Conservation (phyloP, 2,797 vertebrate species). For the Sebastes umbrosus region DNA sequence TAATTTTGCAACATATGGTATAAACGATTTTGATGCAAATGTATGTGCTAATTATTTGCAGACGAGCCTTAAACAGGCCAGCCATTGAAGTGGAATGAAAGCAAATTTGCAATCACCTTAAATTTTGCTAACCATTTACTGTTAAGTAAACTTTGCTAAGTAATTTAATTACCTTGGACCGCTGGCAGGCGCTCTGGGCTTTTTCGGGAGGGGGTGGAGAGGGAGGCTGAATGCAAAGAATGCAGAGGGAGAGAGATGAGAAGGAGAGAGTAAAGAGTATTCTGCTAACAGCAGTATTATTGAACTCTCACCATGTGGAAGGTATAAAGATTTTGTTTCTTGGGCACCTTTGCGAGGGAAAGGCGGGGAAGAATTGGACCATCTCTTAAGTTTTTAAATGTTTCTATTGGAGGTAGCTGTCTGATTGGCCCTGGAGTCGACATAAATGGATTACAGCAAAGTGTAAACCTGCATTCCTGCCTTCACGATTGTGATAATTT, state of each 20-base stretch:
- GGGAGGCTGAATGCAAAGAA: slow-evolving; percentile 49
- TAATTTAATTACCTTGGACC: slow-evolving; percentile 88
- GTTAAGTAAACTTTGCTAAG: slow-evolving; percentile 90
- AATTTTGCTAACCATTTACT: slow-evolving; percentile 88
- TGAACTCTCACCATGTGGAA: slow-evolving; percentile 39
- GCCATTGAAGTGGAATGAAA: slow-evolving; percentile 91
- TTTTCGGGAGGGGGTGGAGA: slow-evolving; percentile 36
- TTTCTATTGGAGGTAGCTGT: slow-evolving; percentile 46
- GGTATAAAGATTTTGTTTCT: not conserved
- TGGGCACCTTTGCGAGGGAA: not conserved
- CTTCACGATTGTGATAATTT: slow-evolving; percentile 38
- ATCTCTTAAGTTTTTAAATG: slow-evolving; percentile 31
- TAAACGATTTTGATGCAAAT: slow-evolving; percentile 94
- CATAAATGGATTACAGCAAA: slow-evolving; percentile 37
- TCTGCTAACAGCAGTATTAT: slow-evolving; percentile 26
- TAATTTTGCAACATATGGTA: slow-evolving; percentile 91
- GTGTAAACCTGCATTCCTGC: slow-evolving; percentile 40
- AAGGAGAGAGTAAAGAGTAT: slow-evolving; percentile 30
- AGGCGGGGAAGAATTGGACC: not conserved
- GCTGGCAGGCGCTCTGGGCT: slow-evolving; percentile 68
- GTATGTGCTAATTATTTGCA: slow-evolving; percentile 91
- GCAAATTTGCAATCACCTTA: slow-evolving; percentile 91
- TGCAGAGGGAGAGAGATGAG: slow-evolving; percentile 53
- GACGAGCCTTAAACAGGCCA: slow-evolving; percentile 86
- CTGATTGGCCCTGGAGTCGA: slow-evolving; percentile 41